Conservation (phyloP, 2,797 vertebrate species). For the Oceanodroma leucorhoa region DNA sequence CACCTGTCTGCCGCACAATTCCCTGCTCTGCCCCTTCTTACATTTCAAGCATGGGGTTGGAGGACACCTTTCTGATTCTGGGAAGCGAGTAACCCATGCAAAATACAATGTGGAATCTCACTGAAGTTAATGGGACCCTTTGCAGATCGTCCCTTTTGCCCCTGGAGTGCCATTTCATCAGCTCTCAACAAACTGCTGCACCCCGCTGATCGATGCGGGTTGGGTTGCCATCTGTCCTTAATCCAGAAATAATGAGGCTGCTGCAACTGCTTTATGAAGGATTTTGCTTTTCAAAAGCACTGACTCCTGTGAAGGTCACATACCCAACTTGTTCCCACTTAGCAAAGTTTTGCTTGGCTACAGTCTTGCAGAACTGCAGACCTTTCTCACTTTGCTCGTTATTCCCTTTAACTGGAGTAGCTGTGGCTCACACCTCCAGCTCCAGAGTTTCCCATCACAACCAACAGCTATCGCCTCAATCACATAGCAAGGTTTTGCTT, state of each 20-base stretch:
- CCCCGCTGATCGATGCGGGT: background rate
- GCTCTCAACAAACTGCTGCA: background rate
- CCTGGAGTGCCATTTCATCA: background rate
- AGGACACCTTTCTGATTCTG: background rate
- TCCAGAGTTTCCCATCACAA: background rate
- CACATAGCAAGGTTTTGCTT: background rate
- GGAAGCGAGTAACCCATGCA: rapidly evolving
- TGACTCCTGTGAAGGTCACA: background rate
- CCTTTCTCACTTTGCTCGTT: background rate
- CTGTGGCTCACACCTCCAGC: background rate
- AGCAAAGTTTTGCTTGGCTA: background rate
- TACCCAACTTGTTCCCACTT: background rate
- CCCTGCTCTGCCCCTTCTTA: background rate
- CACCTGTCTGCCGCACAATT: rapidly evolving
- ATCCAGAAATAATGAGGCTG: constrained; percentile 40
- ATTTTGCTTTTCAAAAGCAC: constrained; percentile 10
- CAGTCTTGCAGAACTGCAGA: background rate
- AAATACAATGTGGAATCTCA: background rate
- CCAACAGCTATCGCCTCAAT: background rate
- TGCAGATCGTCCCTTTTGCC: background rate
- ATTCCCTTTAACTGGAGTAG: background rate
- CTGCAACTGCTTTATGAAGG: background rate
- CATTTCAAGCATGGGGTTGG: background rate
- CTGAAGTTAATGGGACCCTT: background rate
- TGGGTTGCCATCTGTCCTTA: constrained; percentile 45